Evolutionary conservation across 2,888 invertebrate species (phyloP).

Genomic region (Halictus ligatus): DNA sequence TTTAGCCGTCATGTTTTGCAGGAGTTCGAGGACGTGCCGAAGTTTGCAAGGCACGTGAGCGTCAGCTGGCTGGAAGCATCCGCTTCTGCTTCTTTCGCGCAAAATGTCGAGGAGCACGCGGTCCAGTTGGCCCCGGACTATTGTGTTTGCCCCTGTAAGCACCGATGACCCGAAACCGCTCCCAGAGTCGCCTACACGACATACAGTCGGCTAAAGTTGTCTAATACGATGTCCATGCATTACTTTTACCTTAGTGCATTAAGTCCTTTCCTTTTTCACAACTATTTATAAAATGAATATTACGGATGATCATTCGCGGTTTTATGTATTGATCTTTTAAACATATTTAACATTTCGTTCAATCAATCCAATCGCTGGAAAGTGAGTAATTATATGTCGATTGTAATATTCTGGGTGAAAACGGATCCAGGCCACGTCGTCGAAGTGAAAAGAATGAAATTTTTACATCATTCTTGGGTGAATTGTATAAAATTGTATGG

Average conservation of each 20-base stretch:
- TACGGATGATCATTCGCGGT: background rate
- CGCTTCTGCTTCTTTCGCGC: slow-evolving; percentile 57
- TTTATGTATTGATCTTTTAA: background rate
- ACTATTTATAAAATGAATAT: background rate
- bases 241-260: background rate
- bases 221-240: background rate
- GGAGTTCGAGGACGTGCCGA: slow-evolving; percentile 71
- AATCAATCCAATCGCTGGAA: too few species aligned
- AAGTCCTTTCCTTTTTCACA: background rate
- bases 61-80: slow-evolving; percentile 77
- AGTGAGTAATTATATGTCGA: too few species aligned
- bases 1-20: slow-evolving; percentile 47
- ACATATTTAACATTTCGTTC: background rate
- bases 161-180: slow-evolving; percentile 48
- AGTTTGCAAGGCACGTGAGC: slow-evolving; percentile 76
- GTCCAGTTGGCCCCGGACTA: slow-evolving; percentile 74
- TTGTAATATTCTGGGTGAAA: too few species aligned
- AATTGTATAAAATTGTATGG: background rate
- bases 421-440: too few species aligned
- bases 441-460: too few species aligned
- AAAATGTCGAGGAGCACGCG: slow-evolving; percentile 69
- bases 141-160: slow-evolving; percentile 76
- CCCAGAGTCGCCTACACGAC: background rate
- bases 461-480: background rate
- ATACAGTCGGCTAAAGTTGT: too few species aligned